phyloP scores from a whole-genome alignment of 2,113 vertebrate genomes.

The Chauna torquata region DNA sequence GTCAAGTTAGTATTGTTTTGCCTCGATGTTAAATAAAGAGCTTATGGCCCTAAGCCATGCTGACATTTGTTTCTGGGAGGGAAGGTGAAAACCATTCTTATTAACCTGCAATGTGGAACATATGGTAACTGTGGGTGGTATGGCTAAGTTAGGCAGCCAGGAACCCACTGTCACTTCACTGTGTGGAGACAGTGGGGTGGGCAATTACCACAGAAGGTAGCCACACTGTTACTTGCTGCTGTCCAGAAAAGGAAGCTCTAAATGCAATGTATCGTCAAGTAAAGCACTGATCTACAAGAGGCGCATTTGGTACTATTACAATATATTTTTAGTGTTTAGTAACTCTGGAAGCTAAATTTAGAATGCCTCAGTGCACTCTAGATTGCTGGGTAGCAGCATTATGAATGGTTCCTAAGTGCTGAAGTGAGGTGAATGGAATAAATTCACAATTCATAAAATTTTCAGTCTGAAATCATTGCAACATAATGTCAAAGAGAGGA shows the following conservation, averaged over 20 bases:
- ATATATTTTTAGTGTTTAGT: not conserved
- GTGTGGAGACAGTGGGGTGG: conserved; percentile 25
- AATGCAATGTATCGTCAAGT: conserved; percentile 14
- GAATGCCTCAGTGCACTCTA: not conserved
- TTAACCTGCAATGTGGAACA: conserved; percentile 58
- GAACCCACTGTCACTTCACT: conserved; percentile 23
- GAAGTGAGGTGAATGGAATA: not conserved
- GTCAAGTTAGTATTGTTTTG: conserved; percentile 45
- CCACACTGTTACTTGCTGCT: conserved; percentile 48
- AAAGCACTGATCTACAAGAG: conserved; percentile 41
- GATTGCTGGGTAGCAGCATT: not conserved
- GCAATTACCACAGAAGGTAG: conserved; percentile 64
- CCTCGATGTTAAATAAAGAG: conserved; percentile 4
- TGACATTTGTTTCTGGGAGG: conserved; percentile 70
- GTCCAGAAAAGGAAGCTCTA: conserved; percentile 60
- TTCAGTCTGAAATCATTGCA: not conserved
- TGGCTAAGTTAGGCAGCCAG: conserved; percentile 43
- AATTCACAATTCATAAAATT: not conserved
- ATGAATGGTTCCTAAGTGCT: not conserved
- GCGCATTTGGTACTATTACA: not conserved
- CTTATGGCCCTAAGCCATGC: conserved; percentile 65
- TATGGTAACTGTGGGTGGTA: conserved; percentile 63
- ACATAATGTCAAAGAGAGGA: not conserved
- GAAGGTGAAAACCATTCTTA: conserved; percentile 65
- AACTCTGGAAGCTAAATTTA: conserved; percentile 49